These are phyloP conservation scores for Drosophila neoperkinsi DNA, from an alignment of 2,888 invertebrate genomes.

Conservation along the genomic window DNA sequence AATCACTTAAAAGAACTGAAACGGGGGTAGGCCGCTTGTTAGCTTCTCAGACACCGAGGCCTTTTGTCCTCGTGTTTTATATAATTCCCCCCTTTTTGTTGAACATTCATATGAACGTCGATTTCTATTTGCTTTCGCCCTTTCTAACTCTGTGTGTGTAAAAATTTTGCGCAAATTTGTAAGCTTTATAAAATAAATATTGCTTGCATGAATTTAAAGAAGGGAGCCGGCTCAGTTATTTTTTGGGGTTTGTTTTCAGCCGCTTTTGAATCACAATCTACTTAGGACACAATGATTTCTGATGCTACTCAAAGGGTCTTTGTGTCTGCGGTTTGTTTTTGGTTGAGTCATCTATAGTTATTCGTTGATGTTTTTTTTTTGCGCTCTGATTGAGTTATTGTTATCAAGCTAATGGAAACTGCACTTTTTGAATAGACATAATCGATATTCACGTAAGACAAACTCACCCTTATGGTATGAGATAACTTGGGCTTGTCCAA, in stretches of 20 bases:
- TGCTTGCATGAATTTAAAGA: conserved; percentile 21
- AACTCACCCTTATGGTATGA: not conserved
- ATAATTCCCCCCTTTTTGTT: conserved; percentile 30
- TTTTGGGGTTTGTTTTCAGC: conserved; percentile 51
- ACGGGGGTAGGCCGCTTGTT: conserved; percentile 55
- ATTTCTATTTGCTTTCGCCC: conserved; percentile 15
- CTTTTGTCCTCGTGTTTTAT: conserved; percentile 63
- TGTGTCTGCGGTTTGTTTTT: conserved; percentile 26
- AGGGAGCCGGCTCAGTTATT: conserved; percentile 9
- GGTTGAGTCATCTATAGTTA: conserved; percentile 38
- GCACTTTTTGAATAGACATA: not conserved
- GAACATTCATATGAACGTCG: conserved; percentile 53
- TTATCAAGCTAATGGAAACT: conserved; percentile 58
- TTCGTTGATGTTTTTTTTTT: conserved; percentile 15
- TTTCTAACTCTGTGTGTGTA: conserved; percentile 25
- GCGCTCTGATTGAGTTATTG: conserved; percentile 62
- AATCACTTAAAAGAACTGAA: conserved; percentile 73
- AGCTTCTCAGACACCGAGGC: conserved; percentile 39
- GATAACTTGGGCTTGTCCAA: not conserved
- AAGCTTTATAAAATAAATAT: conserved; percentile 77
- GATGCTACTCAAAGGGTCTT: conserved; percentile 16
- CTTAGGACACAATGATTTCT: conserved; percentile 45
- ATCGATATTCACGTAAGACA: conserved; percentile 13
- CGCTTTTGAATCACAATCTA: conserved; percentile 43
- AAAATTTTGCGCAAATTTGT: conserved; percentile 73